Conservation (phyloP, 1,140 invertebrate species). For the Brachionus rotundiformis region DNA sequence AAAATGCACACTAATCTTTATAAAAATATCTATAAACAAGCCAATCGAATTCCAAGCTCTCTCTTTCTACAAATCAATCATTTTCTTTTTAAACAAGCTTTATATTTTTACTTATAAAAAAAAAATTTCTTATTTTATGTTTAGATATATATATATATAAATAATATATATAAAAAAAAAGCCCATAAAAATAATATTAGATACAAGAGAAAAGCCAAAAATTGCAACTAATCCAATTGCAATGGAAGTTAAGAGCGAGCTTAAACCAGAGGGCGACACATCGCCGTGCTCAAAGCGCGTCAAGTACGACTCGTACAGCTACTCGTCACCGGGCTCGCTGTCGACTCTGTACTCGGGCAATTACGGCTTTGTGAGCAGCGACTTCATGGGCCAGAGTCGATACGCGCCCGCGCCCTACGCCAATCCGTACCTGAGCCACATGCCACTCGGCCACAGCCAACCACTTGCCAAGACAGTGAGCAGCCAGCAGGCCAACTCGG, state of each 20-base stretch:
- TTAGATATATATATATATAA: no score
- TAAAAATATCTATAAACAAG: neutral
- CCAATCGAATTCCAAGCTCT: neutral
- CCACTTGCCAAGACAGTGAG: neutral
- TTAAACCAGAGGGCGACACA: neutral
- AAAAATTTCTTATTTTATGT: slow-evolving; percentile 7
- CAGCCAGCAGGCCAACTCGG: neutral
- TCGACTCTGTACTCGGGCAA: neutral
- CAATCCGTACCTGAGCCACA: neutral
- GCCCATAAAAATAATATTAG: neutral
- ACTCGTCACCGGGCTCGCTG: neutral
- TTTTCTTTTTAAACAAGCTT: neutral
- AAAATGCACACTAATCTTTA: neutral
- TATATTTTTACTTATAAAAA: slow-evolving; percentile 1
- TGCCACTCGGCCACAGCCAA: neutral
- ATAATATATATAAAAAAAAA: neutral
- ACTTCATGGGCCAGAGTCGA: neutral
- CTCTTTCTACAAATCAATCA: slow-evolving; percentile 27
- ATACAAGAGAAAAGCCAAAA: neutral
- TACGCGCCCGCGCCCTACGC: neutral
- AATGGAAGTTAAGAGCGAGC: slow-evolving; percentile 12
- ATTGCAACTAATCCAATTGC: neutral
- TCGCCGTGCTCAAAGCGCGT: slow-evolving; percentile 12
- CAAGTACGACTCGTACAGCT: neutral
- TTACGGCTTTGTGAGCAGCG: neutral